These are phyloP conservation scores for Anguilla anguilla DNA, from an alignment of 2,797 vertebrate genomes.

Conservation along the genomic window DNA sequence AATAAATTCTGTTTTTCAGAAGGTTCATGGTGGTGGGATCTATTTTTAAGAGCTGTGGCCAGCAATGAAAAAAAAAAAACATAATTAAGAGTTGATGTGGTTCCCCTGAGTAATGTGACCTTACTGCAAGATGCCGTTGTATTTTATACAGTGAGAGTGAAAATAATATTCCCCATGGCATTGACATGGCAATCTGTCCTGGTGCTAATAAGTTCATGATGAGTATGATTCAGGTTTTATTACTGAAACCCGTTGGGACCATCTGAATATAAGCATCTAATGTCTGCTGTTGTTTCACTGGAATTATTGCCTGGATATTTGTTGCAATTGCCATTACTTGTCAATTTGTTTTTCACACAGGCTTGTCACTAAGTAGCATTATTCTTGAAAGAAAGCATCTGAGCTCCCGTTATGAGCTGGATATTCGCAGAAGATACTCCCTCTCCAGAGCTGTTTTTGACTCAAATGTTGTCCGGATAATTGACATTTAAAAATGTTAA, in stretches of 20 bases:
- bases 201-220: neutral
- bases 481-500: neutral
- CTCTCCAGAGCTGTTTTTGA: neutral
- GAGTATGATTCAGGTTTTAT: neutral
- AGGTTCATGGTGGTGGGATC: neutral
- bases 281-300: neutral
- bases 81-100: slow-evolving; percentile 21
- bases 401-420: neutral
- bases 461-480: neutral
- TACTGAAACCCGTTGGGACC: neutral
- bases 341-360: neutral
- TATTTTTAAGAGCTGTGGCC: neutral
- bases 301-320: neutral
- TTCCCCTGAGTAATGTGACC: slow-evolving; percentile 35
- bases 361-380: neutral
- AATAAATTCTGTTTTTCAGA: slow-evolving; percentile 15
- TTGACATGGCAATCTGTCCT: neutral
- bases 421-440: neutral
- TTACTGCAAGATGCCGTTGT: slow-evolving; percentile 34
- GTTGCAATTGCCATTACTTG: neutral
- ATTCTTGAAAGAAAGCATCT: neutral
- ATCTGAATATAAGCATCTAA: neutral
- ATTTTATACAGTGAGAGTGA: slow-evolving; percentile 4
- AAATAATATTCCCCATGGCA: neutral
- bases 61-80: neutral